Base-by-base conservation (phyloP, 1,140 invertebrate genomes). In the Harpegnathos saltator region DNA sequence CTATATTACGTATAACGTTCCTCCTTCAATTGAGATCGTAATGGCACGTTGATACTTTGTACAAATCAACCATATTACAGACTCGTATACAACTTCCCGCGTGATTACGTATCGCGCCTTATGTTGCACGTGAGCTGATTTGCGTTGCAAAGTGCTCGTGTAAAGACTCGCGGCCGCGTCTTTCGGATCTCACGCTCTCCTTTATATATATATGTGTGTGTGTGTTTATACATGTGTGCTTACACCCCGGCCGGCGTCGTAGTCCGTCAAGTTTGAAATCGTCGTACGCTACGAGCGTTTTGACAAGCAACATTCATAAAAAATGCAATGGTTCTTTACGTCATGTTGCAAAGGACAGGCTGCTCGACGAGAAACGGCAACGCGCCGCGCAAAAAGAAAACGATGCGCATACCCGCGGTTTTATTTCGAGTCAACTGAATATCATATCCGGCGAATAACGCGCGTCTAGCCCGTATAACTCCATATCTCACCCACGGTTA, bases 101-200 rank as follows among this genome's bases (percentile, higher is more conserved):
- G 22, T 73, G 38, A 19, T 74, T 75, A 54, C 44, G 15, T 65
- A 65, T 33, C 29, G 15, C 48, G 11, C n/a, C 24, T 80, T 33
- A 59, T 69, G 17, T 26, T 38, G 33, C 50, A 78, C 29, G 48
- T 54, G 7, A 56, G 44, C 12, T 29, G 68, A 68, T 69, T 78
- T 78, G 22, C 48, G 14, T 80, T 59, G 33, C 44, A 65, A 63
- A 65, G 26, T 69, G n/a, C n/a, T n/a, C n/a, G n/a, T n/a, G 75
- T 80, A 58, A 80, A 80, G 65, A 80, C 52, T 58, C 52, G 38
- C 69, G 33, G 62, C 17, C n/a, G 14, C 65, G 22, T 78, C 33
- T 59, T 71, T 71, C 38, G 12, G n/a, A 80, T 58, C 38, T 80
- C 54, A 80, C 52, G 69, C 52, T 80, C 65, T 44, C 61, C 26